Evolutionary conservation across 2,113 vertebrate species (phyloP).

Genomic region (Hepsetus odoe): DNA sequence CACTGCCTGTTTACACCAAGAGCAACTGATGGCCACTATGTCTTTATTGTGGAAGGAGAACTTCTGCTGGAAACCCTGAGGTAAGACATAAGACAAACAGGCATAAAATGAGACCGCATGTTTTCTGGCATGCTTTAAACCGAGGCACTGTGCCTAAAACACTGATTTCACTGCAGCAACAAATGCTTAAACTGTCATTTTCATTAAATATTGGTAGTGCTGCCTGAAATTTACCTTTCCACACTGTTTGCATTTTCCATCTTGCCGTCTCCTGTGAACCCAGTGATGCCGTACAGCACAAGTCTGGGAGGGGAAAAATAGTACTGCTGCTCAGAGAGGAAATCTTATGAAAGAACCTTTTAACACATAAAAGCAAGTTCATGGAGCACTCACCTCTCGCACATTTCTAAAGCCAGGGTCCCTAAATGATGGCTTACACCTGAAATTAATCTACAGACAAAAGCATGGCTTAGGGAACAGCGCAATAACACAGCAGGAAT

Average conservation of each 20-base stretch:
- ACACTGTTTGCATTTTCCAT: slow-evolving; percentile 92
- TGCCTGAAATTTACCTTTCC: slow-evolving; percentile 82
- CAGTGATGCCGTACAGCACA: slow-evolving; percentile 89
- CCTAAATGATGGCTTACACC: slow-evolving; percentile 94
- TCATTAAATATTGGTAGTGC: background rate
- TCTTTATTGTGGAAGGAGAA: slow-evolving; percentile 97
- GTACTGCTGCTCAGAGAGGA: background rate
- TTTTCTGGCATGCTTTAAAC: background rate
- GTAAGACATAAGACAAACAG: too few relatives aligned
- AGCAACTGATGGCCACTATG: slow-evolving; percentile 97
- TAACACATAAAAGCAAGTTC: background rate
- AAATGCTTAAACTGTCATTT: background rate
- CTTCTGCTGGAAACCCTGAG: slow-evolving; percentile 96
- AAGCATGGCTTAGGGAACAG: background rate
- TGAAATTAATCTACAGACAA: slow-evolving; percentile 88
- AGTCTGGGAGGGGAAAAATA: slow-evolving; percentile 71
- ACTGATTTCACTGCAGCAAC: background rate
- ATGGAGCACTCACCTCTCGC: slow-evolving; percentile 79
- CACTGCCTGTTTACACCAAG: slow-evolving; percentile 98
- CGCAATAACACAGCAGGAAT: accelerated
- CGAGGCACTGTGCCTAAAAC: background rate
- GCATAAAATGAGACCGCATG: too few relatives aligned
- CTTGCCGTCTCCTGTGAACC: slow-evolving; percentile 91
- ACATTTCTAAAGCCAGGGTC: slow-evolving; percentile 88
- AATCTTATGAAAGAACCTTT: background rate